phyloP scores from a whole-genome alignment of 64 coral and sea anemone genomes.

The Acropora tenuis region DNA sequence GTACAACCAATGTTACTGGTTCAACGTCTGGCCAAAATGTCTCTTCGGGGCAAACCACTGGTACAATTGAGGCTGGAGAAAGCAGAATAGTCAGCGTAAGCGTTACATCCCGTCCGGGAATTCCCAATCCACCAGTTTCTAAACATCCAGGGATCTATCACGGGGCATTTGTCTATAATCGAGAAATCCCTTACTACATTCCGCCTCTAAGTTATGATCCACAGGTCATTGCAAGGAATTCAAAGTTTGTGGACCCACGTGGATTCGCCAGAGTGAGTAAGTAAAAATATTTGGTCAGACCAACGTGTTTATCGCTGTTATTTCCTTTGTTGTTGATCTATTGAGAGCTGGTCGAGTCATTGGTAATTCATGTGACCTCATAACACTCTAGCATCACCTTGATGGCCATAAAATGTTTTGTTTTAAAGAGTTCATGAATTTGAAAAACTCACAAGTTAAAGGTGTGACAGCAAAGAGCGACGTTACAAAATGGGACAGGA shows the following conservation, averaged over 20 bases:
- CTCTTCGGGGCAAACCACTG: not conserved
- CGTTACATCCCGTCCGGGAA: not conserved
- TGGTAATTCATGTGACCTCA: no score
- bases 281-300: not conserved
- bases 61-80: not conserved
- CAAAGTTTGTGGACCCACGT: not conserved
- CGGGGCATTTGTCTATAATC: constrained; percentile 26
- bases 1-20: not conserved
- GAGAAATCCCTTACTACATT: constrained; percentile 8
- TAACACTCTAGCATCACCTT: no score
- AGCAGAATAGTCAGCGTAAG: not conserved
- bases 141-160: constrained; percentile 16
- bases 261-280: constrained; percentile 36
- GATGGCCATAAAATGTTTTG: no score
- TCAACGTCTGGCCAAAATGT: not conserved
- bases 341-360: no score
- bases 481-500: not conserved
- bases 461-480: no score
- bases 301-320: not conserved
- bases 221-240: not conserved
- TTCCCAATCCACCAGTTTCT: not conserved
- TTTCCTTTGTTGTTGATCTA: no score
- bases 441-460: no score
- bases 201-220: not conserved
- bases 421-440: no score